phyloP scores from a whole-genome alignment of 92 coral and sea anemone genomes.

The Palythoa grandis region DNA sequence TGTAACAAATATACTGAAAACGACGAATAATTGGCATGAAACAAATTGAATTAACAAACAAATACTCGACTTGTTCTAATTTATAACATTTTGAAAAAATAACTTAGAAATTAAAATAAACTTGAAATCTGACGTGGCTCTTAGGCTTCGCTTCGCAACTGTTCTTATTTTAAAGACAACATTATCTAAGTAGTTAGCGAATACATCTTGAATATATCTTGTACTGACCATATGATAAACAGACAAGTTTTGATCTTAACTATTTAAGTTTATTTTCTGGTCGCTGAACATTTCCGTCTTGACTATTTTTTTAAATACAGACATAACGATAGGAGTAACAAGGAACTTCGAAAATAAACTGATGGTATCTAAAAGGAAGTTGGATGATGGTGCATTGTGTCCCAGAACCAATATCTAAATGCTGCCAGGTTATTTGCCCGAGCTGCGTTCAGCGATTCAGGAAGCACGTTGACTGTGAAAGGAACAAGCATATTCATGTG shows the following conservation, averaged over 20 bases:
- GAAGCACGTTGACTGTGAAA: neutral
- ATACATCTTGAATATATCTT: no score
- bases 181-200: no score
- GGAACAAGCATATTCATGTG: neutral
- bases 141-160: no score
- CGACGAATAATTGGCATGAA: neutral
- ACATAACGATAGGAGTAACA: neutral
- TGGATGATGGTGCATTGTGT: neutral
- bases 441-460: neutral
- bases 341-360: constrained; percentile 1
- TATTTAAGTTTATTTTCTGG: neutral
- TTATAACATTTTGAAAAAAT: no score
- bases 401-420: neutral
- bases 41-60: neutral
- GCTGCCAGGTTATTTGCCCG: neutral
- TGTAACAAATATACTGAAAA: neutral
- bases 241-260: no score
- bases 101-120: no score
- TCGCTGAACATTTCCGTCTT: neutral
- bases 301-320: no score
- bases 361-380: neutral
- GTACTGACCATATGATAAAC: no score
- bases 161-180: no score
- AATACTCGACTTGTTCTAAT: no score
- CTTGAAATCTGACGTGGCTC: no score